Evolutionary conservation across 2,888 invertebrate genomes (phyloP), one percentile per base, ranked within the genome.

Genomic region (Nymphalis polychloros): DNA sequence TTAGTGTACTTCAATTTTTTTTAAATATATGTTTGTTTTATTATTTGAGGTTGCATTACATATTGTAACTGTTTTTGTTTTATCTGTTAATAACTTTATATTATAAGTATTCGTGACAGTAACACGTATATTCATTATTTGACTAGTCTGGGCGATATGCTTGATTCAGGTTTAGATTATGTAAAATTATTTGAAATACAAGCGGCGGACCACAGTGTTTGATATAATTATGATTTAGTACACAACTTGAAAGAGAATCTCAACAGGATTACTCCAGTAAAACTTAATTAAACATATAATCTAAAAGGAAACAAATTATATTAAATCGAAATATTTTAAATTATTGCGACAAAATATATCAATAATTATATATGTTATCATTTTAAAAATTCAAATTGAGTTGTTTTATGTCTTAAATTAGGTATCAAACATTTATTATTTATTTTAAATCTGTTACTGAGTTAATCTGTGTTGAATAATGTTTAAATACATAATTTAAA

Each of bases 401-500:
- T 63, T 72, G 71, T 72, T 75, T 64, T 71, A 73, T 74, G 72
- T 76, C 71, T 72, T 75, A 74, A 76, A 78, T 77, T 78, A 72
- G 70, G 76, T 77, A 76, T 77, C 59, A 20, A 75, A 75, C 78
- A 78, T 75, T 77, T 75, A 73, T 76, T 70, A 73, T 78, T 85
- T 84, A 84, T 79, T 83, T 81, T 78, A 81, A 81, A 82, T 81
- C 81, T 86, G 86, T 89, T 89, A 83, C 79, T 88, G 81, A 87
- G 84, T 87, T 87, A 79, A 82, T 83, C 82, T 87, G 82, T 87
- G 87, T 88, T 90, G 83, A 86, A 83, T 89, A 85, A 88, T 89
- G 82, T 88, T 87, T 83, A 85, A 85, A 83, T 79, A 84, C 82
- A 85, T 87, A 84, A 85, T 88, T 83, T 82, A 81, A 88, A 89